phyloP scores from a whole-genome alignment of 2,113 vertebrate species.

The Gymnogyps californianus region DNA sequence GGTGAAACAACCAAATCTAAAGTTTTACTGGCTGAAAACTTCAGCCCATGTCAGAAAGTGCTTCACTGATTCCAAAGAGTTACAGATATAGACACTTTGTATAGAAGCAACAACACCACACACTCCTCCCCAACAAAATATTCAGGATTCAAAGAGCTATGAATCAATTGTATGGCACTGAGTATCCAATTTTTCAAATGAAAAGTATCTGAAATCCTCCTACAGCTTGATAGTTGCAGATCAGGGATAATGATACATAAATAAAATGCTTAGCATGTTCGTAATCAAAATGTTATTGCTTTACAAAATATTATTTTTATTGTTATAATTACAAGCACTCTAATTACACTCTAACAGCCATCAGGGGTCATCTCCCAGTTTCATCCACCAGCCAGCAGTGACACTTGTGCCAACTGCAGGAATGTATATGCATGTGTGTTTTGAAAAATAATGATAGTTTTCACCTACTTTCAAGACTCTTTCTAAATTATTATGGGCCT shows the following conservation, averaged over 20 bases:
- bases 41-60: neutral
- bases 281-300: slow-evolving; percentile 30
- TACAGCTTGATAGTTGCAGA: neutral
- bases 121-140: neutral
- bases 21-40: neutral
- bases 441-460: neutral
- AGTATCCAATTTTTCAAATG: neutral
- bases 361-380: slow-evolving; percentile 4
- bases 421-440: neutral
- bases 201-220: neutral
- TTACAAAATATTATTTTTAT: neutral
- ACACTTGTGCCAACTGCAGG: neutral
- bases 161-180: neutral
- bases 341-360: slow-evolving; percentile 2
- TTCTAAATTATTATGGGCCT: neutral
- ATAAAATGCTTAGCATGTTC: slow-evolving; percentile 9
- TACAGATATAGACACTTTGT: neutral
- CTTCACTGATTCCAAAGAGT: neutral
- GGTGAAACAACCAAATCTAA: neutral
- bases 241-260: slow-evolving; percentile 18
- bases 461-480: neutral
- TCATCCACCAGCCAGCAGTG: neutral
- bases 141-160: neutral
- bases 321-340: neutral
- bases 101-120: neutral